Evolutionary conservation across 2,888 invertebrate species (phyloP).

Genomic region (Eilema depressum): DNA sequence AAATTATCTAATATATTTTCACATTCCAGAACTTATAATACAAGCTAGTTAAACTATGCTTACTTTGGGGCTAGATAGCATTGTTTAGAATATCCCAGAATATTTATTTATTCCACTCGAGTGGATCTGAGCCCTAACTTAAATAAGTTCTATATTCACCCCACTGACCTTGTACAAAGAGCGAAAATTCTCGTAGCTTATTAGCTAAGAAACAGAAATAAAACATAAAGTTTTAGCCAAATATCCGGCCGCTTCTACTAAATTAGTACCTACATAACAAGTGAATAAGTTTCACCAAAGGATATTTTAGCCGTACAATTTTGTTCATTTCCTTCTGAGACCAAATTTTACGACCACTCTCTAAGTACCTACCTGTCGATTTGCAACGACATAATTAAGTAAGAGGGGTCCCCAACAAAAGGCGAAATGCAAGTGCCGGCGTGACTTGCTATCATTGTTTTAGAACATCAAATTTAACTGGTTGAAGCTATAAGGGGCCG

Average conservation of each 20-base stretch:
- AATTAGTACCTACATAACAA: background rate
- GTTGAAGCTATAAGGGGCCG: conserved; percentile 35
- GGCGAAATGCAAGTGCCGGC: conserved; percentile 43
- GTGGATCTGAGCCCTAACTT: background rate
- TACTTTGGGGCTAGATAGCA: no score
- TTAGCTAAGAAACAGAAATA: conserved; percentile 1
- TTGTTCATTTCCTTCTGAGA: conserved; percentile 43
- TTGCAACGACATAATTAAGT: conserved; percentile 51
- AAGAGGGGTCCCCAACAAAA: conserved; percentile 31
- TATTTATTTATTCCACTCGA: no score
- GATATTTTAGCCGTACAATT: conserved; percentile 33
- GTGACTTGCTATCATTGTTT: conserved; percentile 40
- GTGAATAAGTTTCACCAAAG: background rate
- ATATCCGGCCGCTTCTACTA: conserved; percentile 1
- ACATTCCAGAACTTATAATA: no score
- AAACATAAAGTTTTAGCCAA: conserved; percentile 2
- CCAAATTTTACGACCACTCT: conserved; percentile 50
- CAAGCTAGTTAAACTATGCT: no score
- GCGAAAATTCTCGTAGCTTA: background rate
- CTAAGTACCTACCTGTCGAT: conserved; percentile 39
- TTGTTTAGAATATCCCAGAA: no score
- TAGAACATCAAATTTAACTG: conserved; percentile 48
- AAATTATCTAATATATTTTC: no score
- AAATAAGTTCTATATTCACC: background rate
- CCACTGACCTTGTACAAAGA: background rate